Conservation (phyloP, 1,140 invertebrate species). For the Nasonia giraulti region DNA sequence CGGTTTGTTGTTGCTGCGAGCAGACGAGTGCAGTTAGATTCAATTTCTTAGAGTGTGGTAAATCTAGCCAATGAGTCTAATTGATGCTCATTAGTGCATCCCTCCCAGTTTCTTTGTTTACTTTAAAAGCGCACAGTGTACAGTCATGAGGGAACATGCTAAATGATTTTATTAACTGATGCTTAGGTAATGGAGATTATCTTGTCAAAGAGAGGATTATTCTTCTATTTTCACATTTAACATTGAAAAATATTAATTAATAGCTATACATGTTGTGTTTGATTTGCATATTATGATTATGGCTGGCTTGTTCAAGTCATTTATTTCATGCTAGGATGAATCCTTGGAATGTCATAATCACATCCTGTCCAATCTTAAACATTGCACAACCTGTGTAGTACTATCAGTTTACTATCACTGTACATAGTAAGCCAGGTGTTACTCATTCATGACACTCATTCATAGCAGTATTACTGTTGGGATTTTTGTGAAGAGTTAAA, state of each 20-base stretch:
- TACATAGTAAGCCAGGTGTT: conserved; percentile 4
- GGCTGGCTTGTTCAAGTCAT: not conserved
- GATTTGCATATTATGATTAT: not conserved
- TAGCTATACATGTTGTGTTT: not conserved
- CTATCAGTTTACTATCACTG: conserved; percentile 17
- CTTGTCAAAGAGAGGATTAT: not conserved
- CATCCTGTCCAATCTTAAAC: conserved; percentile 25
- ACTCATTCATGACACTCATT: conserved; percentile 23
- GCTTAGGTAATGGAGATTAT: not conserved
- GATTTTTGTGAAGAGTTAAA: not conserved
- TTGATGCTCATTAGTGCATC: not conserved
- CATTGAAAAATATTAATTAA: not conserved
- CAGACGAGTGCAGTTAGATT: not conserved
- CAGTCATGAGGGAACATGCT: not conserved
- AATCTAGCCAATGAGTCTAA: not conserved
- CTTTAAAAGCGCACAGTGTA: not conserved
- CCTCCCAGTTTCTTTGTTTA: not conserved
- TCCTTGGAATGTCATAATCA: not conserved
- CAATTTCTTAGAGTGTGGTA: not conserved
- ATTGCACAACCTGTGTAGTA: conserved; percentile 24
- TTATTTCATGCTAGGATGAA: not conserved
- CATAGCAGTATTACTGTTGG: not conserved
- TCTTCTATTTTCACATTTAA: not conserved
- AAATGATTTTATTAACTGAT: too few species aligned
- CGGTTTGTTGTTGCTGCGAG: not conserved